Conservation (phyloP, 2,113 vertebrate genomes). For the Hippolais icterina region DNA sequence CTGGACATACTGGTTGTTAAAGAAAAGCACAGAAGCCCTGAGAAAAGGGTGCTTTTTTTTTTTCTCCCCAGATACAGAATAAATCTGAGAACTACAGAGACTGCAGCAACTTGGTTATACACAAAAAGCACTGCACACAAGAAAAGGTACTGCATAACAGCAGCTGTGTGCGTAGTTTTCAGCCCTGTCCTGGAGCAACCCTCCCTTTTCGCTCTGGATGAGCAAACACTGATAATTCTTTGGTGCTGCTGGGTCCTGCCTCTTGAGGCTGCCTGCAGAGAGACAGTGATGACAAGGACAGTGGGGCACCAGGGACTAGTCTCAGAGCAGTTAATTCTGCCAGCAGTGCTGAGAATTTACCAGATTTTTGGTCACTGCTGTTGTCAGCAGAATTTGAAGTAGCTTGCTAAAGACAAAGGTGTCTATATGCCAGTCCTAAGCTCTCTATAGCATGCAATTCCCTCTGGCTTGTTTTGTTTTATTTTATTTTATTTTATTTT, state of each 20-base stretch:
- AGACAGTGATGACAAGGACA: background rate
- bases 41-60: background rate
- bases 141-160: background rate
- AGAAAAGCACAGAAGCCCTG: background rate
- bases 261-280: background rate
- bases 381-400: constrained; percentile 29
- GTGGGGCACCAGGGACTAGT: background rate
- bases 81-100: background rate
- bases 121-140: background rate
- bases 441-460: background rate
- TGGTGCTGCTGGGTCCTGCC: background rate
- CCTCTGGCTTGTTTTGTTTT: background rate
- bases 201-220: background rate
- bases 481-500: background rate
- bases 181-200: background rate
- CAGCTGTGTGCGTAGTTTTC: background rate
- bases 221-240: background rate
- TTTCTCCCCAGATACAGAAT: background rate
- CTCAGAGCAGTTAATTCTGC: background rate
- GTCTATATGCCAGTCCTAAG: background rate
- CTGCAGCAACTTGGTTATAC: background rate
- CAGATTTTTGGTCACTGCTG: background rate
- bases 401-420: background rate
- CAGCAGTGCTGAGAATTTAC: background rate
- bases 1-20: background rate